phyloP scores from a whole-genome alignment of 1,140 invertebrate genomes.

The Colletes latitarsis region DNA sequence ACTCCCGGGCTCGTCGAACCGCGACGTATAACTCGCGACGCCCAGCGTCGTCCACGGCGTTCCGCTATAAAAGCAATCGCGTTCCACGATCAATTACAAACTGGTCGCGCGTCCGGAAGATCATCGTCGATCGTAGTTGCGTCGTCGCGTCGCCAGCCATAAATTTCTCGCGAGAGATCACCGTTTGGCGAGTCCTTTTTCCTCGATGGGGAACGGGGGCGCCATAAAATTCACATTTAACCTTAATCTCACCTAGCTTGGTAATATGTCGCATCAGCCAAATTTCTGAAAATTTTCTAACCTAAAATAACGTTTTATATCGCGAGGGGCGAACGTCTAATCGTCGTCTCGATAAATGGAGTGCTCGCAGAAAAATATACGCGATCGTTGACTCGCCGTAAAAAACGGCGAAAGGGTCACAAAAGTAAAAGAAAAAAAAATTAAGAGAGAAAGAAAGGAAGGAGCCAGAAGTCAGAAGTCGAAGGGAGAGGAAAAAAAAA shows the following conservation, averaged over 20 bases:
- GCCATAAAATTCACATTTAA: too few species aligned
- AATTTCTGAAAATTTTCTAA: too few species aligned
- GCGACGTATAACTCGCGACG: background rate
- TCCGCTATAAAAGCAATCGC: constrained; percentile 55
- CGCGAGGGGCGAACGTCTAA: too few species aligned
- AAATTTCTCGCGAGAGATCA: background rate
- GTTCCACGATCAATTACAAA: constrained; percentile 66
- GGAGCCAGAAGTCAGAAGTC: background rate
- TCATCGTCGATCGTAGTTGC: constrained; percentile 42
- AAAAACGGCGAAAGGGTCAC: background rate
- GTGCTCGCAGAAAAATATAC: background rate
- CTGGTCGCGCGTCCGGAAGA: constrained; percentile 33
- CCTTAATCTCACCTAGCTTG: too few species aligned
- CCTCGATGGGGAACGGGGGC: too few species aligned
- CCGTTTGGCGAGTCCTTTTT: background rate
- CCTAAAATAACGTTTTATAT: too few species aligned
- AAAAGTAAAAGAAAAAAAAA: background rate
- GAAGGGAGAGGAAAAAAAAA: background rate
- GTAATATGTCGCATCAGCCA: too few species aligned
- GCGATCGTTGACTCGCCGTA: background rate
- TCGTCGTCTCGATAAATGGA: background rate
- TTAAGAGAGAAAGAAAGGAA: background rate
- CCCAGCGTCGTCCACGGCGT: too few species aligned
- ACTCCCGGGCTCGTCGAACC: constrained; percentile 14
- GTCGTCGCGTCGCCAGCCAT: background rate